These are phyloP conservation scores for Seriola dumerili DNA, from an alignment of 2,113 vertebrate genomes.

Conservation along the genomic window DNA sequence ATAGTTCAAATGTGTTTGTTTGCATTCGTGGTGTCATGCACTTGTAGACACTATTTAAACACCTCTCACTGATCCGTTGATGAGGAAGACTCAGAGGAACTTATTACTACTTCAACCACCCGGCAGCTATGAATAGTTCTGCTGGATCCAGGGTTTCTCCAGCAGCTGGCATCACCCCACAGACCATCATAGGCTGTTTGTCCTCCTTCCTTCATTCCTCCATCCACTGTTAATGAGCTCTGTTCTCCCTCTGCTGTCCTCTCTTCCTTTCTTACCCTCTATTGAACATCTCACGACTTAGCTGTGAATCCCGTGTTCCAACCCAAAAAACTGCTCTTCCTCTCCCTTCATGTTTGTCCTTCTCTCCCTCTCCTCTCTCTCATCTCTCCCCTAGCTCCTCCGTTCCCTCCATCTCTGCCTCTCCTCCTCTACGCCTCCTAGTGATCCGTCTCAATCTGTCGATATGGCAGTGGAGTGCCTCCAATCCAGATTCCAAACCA, in stretches of 20 bases:
- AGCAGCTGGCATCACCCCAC: slow-evolving; percentile 38
- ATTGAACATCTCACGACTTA: slow-evolving; percentile 17
- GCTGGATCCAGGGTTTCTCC: slow-evolving; percentile 48
- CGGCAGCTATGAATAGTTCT: slow-evolving; percentile 30
- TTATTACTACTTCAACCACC: slow-evolving; percentile 37
- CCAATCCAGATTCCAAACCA: slow-evolving; percentile 40
- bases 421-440: slow-evolving; percentile 29
- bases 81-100: slow-evolving; percentile 40
- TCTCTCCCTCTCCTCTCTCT: neutral
- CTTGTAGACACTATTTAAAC: neutral
- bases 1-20: neutral
- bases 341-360: neutral
- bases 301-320: neutral
- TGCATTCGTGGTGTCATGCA: neutral
- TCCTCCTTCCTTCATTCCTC: slow-evolving; percentile 62
- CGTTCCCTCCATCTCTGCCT: neutral
- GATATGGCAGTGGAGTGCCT: slow-evolving; percentile 47
- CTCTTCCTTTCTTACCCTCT: slow-evolving; percentile 28
- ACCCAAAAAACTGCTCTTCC: neutral
- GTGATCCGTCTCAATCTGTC: slow-evolving; percentile 45
- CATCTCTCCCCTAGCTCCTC: slow-evolving; percentile 12
- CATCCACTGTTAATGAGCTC: slow-evolving; percentile 62
- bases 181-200: slow-evolving; percentile 43
- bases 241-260: slow-evolving; percentile 27
- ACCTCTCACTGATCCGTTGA: neutral